phyloP scores from a whole-genome alignment of 2,113 vertebrate species.

The Thymallus thymallus region DNA sequence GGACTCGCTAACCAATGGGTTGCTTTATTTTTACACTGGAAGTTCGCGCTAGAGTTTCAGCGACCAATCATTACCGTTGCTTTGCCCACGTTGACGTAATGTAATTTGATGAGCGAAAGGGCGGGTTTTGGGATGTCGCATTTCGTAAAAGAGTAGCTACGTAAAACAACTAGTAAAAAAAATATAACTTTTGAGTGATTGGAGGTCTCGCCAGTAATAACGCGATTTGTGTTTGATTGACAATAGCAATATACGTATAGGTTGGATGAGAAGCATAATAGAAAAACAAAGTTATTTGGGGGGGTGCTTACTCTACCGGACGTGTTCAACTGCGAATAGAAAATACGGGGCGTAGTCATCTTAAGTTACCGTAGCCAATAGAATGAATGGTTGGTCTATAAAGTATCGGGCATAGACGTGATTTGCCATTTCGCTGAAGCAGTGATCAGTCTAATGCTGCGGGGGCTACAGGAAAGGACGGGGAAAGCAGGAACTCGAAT shows the following conservation, averaged over 20 bases:
- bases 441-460: constrained; percentile 16
- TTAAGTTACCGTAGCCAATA: constrained; percentile 57
- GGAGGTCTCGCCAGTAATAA: constrained; percentile 36
- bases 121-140: constrained; percentile 33
- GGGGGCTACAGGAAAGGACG: constrained; percentile 51
- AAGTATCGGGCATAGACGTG: constrained; percentile 63
- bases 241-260: constrained; percentile 53
- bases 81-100: constrained; percentile 66
- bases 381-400: constrained; percentile 59
- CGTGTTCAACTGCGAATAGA: constrained; percentile 36
- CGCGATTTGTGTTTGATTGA: constrained; percentile 33
- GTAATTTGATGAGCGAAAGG: constrained; percentile 38
- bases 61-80: constrained; percentile 56
- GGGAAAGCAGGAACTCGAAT: constrained; percentile 59
- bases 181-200: constrained; percentile 6
- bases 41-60: constrained; percentile 60
- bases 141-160: constrained; percentile 59
- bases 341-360: constrained; percentile 47
- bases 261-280: constrained; percentile 1
- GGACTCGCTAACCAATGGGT: constrained; percentile 56
- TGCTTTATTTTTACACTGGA: constrained; percentile 31
- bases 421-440: constrained; percentile 78
- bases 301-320: constrained; percentile 57
- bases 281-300: background rate
- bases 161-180: constrained; percentile 30